Evolutionary conservation across 2,797 vertebrate species (phyloP).

Genomic region (Characodon lateralis): DNA sequence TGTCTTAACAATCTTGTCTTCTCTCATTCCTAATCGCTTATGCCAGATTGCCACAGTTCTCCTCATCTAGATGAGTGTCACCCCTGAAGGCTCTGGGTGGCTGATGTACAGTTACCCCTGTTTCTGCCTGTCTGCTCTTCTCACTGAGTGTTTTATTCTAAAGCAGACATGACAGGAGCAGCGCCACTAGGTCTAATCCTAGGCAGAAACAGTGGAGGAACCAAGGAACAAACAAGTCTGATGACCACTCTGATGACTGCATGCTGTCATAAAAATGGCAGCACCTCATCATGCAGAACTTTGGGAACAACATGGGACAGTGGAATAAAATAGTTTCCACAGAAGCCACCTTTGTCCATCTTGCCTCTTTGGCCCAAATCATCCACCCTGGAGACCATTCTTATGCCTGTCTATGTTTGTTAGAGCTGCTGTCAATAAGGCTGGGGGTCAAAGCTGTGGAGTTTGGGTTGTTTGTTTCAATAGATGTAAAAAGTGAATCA

Average conservation of each 20-base stretch:
- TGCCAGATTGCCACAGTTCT: constrained; percentile 62
- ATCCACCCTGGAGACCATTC: constrained; percentile 62
- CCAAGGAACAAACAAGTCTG: constrained; percentile 51
- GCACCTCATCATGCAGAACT: constrained; percentile 43
- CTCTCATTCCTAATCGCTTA: constrained; percentile 57
- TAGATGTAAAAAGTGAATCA: constrained; percentile 71
- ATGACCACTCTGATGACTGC: constrained; percentile 60
- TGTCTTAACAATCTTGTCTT: constrained; percentile 68
- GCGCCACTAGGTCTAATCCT: constrained; percentile 64
- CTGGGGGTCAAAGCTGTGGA: constrained; percentile 54
- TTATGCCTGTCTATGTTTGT: constrained; percentile 73
- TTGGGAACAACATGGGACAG: constrained; percentile 42
- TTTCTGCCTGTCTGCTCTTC: constrained; percentile 69
- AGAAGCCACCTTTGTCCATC: constrained; percentile 40
- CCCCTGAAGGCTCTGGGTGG: constrained; percentile 55
- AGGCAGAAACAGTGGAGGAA: constrained; percentile 48
- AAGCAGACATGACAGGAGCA: constrained; percentile 71
- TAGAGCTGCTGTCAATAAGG: constrained; percentile 70
- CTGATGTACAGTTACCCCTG: constrained; percentile 69
- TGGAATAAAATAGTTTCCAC: constrained; percentile 43
- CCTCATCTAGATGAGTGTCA: constrained; percentile 61
- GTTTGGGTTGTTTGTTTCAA: constrained; percentile 66
- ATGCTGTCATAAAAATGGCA: constrained; percentile 51
- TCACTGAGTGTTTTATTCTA: constrained; percentile 64
- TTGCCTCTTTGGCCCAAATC: constrained; percentile 34